These are phyloP conservation scores for Sminthurides aquaticus DNA, from an alignment of 2,888 invertebrate species.

Conservation along the genomic window DNA sequence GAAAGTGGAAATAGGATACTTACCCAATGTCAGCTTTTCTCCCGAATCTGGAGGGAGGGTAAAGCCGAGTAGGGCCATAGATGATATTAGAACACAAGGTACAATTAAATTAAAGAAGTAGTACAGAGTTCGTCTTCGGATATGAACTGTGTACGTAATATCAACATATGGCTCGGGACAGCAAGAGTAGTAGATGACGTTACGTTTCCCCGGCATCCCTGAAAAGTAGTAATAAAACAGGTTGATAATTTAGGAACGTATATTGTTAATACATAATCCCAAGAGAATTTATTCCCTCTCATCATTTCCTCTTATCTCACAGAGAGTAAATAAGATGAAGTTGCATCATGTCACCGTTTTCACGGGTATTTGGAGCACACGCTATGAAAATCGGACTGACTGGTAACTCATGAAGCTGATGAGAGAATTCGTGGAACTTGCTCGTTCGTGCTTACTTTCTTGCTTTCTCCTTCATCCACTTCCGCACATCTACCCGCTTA, in stretches of 20 bases:
- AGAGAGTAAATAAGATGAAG: no score
- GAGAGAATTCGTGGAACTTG: no score
- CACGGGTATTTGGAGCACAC: no score
- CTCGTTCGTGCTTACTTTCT: no score
- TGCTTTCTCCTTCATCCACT: no score
- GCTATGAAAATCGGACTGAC: no score
- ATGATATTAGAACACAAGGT: slow-evolving; percentile 96
- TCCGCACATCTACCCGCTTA: no score
- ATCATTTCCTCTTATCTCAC: no score
- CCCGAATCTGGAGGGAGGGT: slow-evolving; percentile 96
- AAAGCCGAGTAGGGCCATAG: slow-evolving; percentile 96
- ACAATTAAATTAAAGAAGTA: slow-evolving; percentile 99
- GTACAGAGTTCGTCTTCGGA: slow-evolving; percentile 90
- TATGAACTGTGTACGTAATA: slow-evolving; percentile 93
- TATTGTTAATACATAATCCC: no score
- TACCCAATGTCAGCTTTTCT: slow-evolving; percentile 90
- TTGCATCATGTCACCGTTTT: no score
- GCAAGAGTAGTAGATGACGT: slow-evolving; percentile 80
- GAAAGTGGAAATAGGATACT: slow-evolving; percentile 37
- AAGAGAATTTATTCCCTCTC: no score
- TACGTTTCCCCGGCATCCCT: slow-evolving; percentile 89
- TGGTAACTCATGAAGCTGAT: no score
- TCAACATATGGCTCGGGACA: slow-evolving; percentile 87
- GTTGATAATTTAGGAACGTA: not conserved
- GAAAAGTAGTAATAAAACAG: slow-evolving; percentile 42